Evolutionary conservation across 1,140 invertebrate species (phyloP), one percentile per base, ranked within the genome.

Genomic region (Drosophila chauvacae): DNA sequence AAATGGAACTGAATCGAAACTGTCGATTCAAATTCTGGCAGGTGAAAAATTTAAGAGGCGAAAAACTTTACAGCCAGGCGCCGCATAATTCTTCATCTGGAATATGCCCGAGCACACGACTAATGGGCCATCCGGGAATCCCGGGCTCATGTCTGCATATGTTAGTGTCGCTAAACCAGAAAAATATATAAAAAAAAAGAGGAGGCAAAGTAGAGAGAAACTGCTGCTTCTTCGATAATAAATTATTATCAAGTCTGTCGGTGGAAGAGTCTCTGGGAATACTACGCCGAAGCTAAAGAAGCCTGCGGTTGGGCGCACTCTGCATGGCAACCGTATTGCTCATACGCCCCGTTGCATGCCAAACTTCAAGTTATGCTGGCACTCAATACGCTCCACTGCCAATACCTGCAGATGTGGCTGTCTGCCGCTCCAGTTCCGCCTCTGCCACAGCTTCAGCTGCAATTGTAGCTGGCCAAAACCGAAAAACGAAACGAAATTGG

Each of bases 161-260:
- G 74, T 77, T 77, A 77, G 73, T 77, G 74, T 77, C 74, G 74
- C 74, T 50, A 39, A 68, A 1, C 63, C 55, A 39, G 20, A 23
- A 39, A 55, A 51, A 53, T 30, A 51, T 30, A 35, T 14, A 35
- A 41, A 39, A 56, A 76, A 30, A 45, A 4, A 4, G n/a, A n/a
- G n/a, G n/a, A 10, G 51, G 56, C 23, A 62, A 28, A 26, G 26
- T 28, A 30, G 16, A 28, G 35, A 7, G 35, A 56, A 55, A 56
- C 45, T 55, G 63, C 45, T 28, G 63, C 45, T 28, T 69, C 64
- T 71, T 56, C 77, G 85, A 88, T 88, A 88, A 90, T 90, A 90
- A 90, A 90, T 90, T 90, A 90, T 90, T 90, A 90, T 90, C 87
- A 90, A 90, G 86, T 90, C 86, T 81, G 78, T 48, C 70, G 72